phyloP scores from a whole-genome alignment of 2,113 vertebrate species.

The Macquaria australasica region DNA sequence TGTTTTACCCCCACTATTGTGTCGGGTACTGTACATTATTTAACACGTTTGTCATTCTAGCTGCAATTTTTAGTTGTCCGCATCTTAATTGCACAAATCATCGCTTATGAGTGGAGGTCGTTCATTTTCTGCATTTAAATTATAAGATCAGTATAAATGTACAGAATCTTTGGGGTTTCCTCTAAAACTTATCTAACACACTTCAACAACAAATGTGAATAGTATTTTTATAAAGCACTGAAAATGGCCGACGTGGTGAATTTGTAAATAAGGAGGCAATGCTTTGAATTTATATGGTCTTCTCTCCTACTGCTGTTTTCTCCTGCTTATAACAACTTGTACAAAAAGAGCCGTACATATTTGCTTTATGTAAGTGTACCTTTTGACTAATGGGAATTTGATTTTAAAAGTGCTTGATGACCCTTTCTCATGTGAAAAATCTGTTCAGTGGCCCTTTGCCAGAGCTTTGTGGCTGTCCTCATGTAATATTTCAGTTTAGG shows the following conservation, averaged over 20 bases:
- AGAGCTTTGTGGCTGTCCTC: slow-evolving; percentile 56
- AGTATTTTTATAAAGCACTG: slow-evolving; percentile 99
- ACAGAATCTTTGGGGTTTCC: slow-evolving; percentile 78
- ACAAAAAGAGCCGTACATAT: slow-evolving; percentile 76
- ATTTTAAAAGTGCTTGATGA: slow-evolving; percentile 68
- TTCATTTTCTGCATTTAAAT: slow-evolving; percentile 49
- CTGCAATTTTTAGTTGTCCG: slow-evolving; percentile 16
- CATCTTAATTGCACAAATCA: slow-evolving; percentile 72
- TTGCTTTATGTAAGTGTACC: slow-evolving; percentile 74
- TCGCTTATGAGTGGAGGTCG: slow-evolving; percentile 11
- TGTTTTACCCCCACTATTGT: slow-evolving; percentile 31
- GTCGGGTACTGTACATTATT: slow-evolving; percentile 46
- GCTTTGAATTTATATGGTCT: slow-evolving; percentile 74
- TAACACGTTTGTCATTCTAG: slow-evolving; percentile 26
- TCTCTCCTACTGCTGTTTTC: slow-evolving; percentile 79
- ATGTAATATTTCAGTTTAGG: slow-evolving; percentile 50
- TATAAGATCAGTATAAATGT: slow-evolving; percentile 68
- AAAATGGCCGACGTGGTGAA: slow-evolving; percentile 87
- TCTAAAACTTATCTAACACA: slow-evolving; percentile 83
- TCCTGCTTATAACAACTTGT: slow-evolving; percentile 87
- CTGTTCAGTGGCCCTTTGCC: slow-evolving; percentile 56
- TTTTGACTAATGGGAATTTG: slow-evolving; percentile 65
- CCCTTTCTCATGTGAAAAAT: slow-evolving; percentile 62
- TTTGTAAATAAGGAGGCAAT: slow-evolving; percentile 93
- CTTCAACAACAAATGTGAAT: slow-evolving; percentile 98